Evolutionary conservation across 2,797 vertebrate species (phyloP).

Genomic region (Siniperca obscura): DNA sequence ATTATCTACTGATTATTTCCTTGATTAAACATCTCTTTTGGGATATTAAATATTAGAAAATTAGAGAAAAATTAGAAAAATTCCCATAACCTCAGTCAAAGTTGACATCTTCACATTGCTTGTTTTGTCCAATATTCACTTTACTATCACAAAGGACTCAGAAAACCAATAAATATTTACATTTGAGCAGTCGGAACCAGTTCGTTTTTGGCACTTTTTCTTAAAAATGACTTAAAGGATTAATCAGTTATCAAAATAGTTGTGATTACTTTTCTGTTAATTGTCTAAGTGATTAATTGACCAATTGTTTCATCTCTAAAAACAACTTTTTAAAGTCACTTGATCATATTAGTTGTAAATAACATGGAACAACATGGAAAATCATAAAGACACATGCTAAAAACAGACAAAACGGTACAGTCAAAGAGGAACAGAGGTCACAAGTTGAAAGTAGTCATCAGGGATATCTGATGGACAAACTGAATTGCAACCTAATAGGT

Average conservation of each 20-base stretch:
- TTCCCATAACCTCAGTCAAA: not conserved
- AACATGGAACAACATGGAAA: too few species aligned
- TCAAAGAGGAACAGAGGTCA: not conserved
- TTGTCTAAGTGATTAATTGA: not conserved
- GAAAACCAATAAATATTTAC: not conserved
- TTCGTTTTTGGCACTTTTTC: not conserved
- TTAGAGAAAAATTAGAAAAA: not conserved
- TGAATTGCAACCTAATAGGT: not conserved
- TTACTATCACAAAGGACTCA: not conserved
- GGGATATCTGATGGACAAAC: not conserved
- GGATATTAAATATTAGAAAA: not conserved
- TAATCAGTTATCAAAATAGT: not conserved
- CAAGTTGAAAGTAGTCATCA: too few species aligned
- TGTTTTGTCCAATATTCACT: not conserved
- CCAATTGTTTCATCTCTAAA: not conserved
- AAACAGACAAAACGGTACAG: not conserved
- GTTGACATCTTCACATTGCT: not conserved
- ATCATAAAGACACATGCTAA: not conserved
- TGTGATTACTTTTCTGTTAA: not conserved
- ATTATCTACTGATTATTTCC: not conserved
- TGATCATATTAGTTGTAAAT: not conserved
- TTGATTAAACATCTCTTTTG: not conserved
- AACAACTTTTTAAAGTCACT: not conserved
- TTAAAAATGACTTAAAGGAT: not conserved
- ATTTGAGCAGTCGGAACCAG: not conserved